Conservation (phyloP, 1,140 invertebrate genomes). For the Ptiloglossa arizonensis region DNA sequence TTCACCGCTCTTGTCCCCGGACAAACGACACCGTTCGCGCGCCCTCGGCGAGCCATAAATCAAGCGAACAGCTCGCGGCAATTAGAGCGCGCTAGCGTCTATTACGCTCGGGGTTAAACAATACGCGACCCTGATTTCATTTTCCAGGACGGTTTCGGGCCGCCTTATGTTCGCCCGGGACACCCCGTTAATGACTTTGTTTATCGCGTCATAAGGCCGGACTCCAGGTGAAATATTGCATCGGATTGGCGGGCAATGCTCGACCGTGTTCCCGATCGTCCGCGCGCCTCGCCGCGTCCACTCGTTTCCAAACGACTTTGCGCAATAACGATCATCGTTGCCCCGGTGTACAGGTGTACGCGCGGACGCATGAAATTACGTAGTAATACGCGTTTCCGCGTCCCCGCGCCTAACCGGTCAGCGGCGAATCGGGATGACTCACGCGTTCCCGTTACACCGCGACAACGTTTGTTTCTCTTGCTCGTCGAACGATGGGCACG, state of each 20-base stretch:
- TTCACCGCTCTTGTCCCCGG: neutral
- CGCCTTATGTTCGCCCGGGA: conserved; percentile 69
- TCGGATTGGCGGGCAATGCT: conserved; percentile 64
- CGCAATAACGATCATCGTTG: conserved; percentile 64
- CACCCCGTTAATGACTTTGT: conserved; percentile 79
- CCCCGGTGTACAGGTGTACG: conserved; percentile 22
- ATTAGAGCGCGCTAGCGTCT: conserved; percentile 2
- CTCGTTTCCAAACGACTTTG: conserved; percentile 64
- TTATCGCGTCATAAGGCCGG: conserved; percentile 77
- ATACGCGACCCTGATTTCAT: conserved; percentile 46
- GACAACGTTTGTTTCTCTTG: conserved; percentile 45
- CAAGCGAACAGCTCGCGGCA: conserved; percentile 13
- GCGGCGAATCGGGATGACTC: conserved; percentile 68
- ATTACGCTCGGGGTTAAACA: conserved; percentile 37
- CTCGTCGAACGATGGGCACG: conserved; percentile 26
- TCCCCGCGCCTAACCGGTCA: conserved; percentile 50
- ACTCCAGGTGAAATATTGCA: conserved; percentile 75
- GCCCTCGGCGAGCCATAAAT: conserved; percentile 26
- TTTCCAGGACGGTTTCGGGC: conserved; percentile 32
- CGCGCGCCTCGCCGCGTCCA: conserved; percentile 14
- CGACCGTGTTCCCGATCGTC: too few relatives aligned
- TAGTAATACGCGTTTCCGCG: conserved; percentile 56
- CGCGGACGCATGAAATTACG: conserved; percentile 51
- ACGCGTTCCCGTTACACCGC: conserved; percentile 65
- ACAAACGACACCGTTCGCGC: conserved; percentile 9